phyloP scores from a whole-genome alignment of 2,113 vertebrate species.

The Colaptes auratus region DNA sequence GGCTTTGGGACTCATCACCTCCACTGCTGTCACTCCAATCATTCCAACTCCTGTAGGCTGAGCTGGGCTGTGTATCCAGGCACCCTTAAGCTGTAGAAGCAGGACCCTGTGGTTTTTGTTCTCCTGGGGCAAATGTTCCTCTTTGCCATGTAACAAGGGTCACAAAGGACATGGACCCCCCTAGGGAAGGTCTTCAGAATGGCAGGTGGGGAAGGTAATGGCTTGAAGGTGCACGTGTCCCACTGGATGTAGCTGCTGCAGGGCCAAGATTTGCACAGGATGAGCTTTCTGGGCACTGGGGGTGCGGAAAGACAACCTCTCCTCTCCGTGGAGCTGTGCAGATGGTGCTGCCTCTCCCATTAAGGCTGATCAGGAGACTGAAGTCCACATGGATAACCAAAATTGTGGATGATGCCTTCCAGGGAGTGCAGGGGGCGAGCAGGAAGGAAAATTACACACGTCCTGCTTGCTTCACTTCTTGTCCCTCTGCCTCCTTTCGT shows the following conservation, averaged over 20 bases:
- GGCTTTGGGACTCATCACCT: neutral
- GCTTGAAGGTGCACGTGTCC: neutral
- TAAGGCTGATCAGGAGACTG: neutral
- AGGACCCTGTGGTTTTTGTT: fast-evolving
- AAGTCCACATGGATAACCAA: fast-evolving
- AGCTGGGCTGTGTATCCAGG: neutral
- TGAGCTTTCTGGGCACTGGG: neutral
- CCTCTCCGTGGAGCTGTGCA: neutral
- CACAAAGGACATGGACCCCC: fast-evolving
- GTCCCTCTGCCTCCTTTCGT: conserved; percentile 34
- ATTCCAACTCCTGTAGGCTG: neutral
- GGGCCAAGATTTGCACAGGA: neutral
- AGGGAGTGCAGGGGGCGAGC: neutral
- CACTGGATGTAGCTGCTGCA: neutral
- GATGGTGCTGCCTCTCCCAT: fast-evolving
- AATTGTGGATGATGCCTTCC: neutral
- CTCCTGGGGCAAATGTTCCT: neutral
- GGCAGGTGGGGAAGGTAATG: neutral
- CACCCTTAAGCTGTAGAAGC: neutral
- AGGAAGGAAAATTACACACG: conserved; percentile 5
- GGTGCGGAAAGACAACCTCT: neutral
- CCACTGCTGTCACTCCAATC: neutral
- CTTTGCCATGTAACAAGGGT: neutral
- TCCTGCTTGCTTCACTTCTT: conserved; percentile 38
- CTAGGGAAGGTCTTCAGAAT: neutral